Base-by-base conservation (phyloP, 2,797 vertebrate species). In the Aphelocoma californica region DNA sequence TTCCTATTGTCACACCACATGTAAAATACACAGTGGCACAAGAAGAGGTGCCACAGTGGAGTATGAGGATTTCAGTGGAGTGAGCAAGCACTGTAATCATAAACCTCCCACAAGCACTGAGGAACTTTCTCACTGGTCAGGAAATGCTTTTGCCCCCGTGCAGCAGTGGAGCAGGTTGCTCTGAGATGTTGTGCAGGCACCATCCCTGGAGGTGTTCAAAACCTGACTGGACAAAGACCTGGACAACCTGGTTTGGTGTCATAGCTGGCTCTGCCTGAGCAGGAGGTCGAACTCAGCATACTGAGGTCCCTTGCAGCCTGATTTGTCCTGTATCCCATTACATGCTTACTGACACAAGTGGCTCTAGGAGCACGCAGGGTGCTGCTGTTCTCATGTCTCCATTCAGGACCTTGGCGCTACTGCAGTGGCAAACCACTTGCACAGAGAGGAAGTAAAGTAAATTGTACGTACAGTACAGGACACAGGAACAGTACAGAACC, bases 351-450 rank as follows among this genome's bases (percentile, higher is more conserved):
- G 31, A 23, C 48, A 8, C 6, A 16, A 0, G 38, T 14, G 51
- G 14, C 48, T 78, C 2, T 18, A 26, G 1, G 10, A 38, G 7
- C 54, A 1, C 0, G 3, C 4, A 23, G 47, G 19, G 23, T 32
- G 34, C 65, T 34, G 48, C 8, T 0, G 0, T 34, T 77, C n/a
- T 34, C 45, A 21, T 10, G 2, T 25, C 66, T 50, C 42, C 2
- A 0, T 70, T 90, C 40, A 4, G 53, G 17, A 36, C 88, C 29
- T 66, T 3, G 6, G 34, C 51, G 1, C 28, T 45, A 9, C 40
- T 60, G 56, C 54, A 54, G 18, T 10, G 65, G 34, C 58, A 53
- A 77, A 38, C 50, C 24, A n/a, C 54, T 64, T 56, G 21, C 71
- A 45, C 32, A 20, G 15, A 40, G 45, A 71, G 45, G 20, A 40